These are phyloP conservation scores for Ephestia elutella DNA, from an alignment of 1,140 invertebrate genomes.

Conservation along the genomic window DNA sequence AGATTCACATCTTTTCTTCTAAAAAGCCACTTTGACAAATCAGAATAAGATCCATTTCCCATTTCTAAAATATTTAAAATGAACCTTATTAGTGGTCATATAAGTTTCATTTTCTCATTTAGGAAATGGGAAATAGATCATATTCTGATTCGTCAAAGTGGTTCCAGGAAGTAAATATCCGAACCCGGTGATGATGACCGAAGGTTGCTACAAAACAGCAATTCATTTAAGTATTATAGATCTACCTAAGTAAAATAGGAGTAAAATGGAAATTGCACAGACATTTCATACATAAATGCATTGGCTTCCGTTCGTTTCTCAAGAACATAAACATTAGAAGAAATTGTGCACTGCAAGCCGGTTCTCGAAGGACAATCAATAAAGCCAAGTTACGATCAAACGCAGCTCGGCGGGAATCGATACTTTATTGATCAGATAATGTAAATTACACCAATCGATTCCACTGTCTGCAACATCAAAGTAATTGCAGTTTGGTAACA, in stretches of 20 bases:
- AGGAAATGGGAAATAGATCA: too few species aligned
- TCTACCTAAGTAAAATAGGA: background rate
- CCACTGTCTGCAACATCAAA: background rate
- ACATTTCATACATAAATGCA: background rate
- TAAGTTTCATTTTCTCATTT: too few species aligned
- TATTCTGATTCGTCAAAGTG: too few species aligned
- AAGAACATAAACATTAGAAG: constrained; percentile 1
- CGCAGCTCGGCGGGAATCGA: background rate
- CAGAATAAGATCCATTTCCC: too few species aligned
- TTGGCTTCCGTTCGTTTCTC: background rate
- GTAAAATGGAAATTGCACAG: background rate
- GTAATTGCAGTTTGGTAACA: background rate
- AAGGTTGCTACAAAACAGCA: too few species aligned
- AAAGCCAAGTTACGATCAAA: background rate
- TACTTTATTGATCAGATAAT: constrained; percentile 2
- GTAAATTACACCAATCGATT: background rate
- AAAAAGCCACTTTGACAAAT: too few species aligned
- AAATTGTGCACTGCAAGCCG: background rate
- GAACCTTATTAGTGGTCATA: too few species aligned
- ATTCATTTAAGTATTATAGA: too few species aligned
- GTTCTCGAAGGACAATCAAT: background rate
- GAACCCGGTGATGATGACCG: too few species aligned
- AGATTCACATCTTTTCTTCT: too few species aligned
- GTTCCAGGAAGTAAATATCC: too few species aligned
- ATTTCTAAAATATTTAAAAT: too few species aligned